Evolutionary conservation across 1,140 invertebrate species (phyloP), one percentile per base, ranked within the genome.

Genomic region (Anastatus disparis): DNA sequence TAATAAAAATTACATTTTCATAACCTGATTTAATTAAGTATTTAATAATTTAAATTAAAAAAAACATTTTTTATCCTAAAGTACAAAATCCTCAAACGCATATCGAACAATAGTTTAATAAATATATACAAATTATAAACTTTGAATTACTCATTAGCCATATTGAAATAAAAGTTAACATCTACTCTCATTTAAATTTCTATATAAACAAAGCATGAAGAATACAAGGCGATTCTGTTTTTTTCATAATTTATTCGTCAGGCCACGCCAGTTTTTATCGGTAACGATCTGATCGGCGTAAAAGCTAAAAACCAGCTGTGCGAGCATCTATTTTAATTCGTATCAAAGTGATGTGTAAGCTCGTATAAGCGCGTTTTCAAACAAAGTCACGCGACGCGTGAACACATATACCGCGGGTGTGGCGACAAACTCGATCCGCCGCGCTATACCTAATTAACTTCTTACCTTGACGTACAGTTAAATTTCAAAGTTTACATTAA

Each of bases 231-330:
- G n/a, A n/a, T n/a, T n/a, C n/a, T n/a, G n/a, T 70, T 13, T 53
- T 59, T 74, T 71, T 67, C 44, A 61, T 73, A 70, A 59, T 64
- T 65, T 70, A 73, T 68, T 59, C 59, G 27, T 10, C 17, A 24
- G 24, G 17, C n/a, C 35, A 42, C 29, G 40, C 20, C 2, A 20
- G 27, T 31, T 27, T 52, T 61, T 70, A 70, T 70, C 67, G 48
- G 1, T 27, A 27, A 7, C 50, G 58, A 70, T 70, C 58, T 63
- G 58, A 70, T 70, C 48, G 58, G 58, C 38, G 17, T 63, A 70
- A 70, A 70, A 70, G 58, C 56, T 59, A 50, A 61, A n/a, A n/a
- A n/a, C n/a, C 67, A 70, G 58, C 59, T 70, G 67, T 38, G 42
- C 31, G 12, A 38, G 40, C 27, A 42, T 62, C 48, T 27, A 31